A percentile compares a stretch with the other conserved stretches of the same genome.
Conservation (phyloP, 2,113 vertebrate genomes). For the Sceloporus tristichus region DNA sequence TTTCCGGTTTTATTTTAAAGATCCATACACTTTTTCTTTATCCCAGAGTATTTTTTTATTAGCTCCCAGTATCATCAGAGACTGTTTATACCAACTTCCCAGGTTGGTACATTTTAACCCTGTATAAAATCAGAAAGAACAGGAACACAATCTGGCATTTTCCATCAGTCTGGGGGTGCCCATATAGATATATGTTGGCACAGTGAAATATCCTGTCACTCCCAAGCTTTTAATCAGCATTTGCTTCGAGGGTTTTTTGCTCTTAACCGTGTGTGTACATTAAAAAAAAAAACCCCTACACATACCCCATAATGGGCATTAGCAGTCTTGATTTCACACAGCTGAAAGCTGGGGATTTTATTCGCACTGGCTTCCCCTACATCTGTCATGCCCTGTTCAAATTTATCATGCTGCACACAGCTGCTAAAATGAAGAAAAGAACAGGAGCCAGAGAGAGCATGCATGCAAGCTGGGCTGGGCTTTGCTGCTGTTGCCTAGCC, state of each 20-base stretch:
- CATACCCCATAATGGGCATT: background rate
- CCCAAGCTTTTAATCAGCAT: constrained; percentile 10
- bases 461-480: constrained; percentile 2
- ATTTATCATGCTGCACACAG: constrained; percentile 63
- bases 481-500: constrained; percentile 56
- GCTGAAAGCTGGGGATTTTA: constrained; percentile 45
- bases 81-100: no score
- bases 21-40: no score
- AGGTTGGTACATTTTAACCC: no score
- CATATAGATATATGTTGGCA: background rate
- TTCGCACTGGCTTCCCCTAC: constrained; percentile 54
- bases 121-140: no score
- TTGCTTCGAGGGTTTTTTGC: background rate
- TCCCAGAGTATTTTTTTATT: no score
- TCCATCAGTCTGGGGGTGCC: no score
- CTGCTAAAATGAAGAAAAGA: constrained; percentile 55
- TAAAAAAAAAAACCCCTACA: background rate
- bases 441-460: constrained; percentile 29
- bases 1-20: no score
- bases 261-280: background rate
- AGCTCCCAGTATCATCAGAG: no score
- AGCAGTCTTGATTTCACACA: constrained; percentile 21
- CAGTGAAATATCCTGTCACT: background rate
- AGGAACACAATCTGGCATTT: no score
- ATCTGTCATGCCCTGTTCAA: constrained; percentile 55